A percentile compares a stretch with the other conserved stretches of the same genome.
Conservation (phyloP, 1,140 invertebrate genomes). For the Drosophila littoralis region DNA sequence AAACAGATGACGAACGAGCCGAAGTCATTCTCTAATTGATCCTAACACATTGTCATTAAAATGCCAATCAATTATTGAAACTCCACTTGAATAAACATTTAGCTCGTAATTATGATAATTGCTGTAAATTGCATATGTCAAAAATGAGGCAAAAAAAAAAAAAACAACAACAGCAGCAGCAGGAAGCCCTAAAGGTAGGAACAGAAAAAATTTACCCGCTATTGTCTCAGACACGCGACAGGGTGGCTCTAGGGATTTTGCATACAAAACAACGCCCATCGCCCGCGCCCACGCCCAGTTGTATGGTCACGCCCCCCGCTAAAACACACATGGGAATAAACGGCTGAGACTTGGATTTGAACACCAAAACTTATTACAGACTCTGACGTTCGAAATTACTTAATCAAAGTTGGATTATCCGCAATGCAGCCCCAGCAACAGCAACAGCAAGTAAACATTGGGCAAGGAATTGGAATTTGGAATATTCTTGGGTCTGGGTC, state of each 20-base stretch:
- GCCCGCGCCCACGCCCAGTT: constrained; percentile 10
- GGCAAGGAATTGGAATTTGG: constrained; percentile 9
- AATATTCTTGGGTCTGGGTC: background rate
- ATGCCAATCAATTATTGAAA: constrained; percentile 46
- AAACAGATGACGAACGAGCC: background rate
- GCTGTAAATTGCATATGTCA: constrained; percentile 27
- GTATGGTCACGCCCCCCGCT: background rate
- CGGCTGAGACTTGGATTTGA: constrained; percentile 67
- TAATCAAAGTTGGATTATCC: constrained; percentile 83
- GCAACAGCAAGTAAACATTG: constrained; percentile 17
- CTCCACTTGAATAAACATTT: constrained; percentile 46
- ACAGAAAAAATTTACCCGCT: constrained; percentile 9
- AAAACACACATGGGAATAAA: constrained; percentile 63
- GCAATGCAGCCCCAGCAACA: constrained; percentile 40
- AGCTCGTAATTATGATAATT: constrained; percentile 58
- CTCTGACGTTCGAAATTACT: constrained; percentile 63
- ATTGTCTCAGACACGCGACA: constrained; percentile 42
- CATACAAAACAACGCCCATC: constrained; percentile 33
- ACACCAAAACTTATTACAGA: constrained; percentile 77
- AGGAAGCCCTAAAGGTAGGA: constrained; percentile 24
- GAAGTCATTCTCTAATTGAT: constrained; percentile 9
- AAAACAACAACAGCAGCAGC: constrained; percentile 25
- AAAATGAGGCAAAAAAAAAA: constrained; percentile 15
- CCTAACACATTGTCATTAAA: constrained; percentile 25
- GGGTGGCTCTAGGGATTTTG: constrained; percentile 29